Percentiles rank a stretch among this genome's conserved stretches.
phyloP scores from a whole-genome alignment of 2,113 vertebrate species.

The Mustelus asterias region DNA sequence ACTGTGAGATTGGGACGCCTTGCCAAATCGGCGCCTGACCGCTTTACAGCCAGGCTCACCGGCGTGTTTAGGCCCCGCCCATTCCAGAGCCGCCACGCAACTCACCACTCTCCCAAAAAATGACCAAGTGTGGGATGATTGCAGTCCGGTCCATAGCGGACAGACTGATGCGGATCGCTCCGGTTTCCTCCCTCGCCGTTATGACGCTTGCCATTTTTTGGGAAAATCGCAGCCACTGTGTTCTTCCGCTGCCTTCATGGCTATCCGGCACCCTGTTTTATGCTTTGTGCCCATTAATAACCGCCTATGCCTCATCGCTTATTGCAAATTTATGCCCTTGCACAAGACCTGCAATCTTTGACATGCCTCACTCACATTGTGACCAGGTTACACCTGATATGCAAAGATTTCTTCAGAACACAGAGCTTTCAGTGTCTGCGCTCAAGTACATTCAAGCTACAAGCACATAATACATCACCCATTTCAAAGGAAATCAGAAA shows the following conservation, averaged over 20 bases:
- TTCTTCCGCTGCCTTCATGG: neutral
- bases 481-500: constrained; percentile 30
- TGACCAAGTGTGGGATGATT: no score
- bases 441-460: neutral
- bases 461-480: neutral
- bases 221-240: neutral
- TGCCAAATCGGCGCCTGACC: no score
- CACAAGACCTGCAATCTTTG: neutral
- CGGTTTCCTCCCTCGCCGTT: no score
- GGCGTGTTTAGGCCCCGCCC: no score
- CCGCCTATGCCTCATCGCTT: neutral
- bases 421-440: neutral
- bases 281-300: neutral
- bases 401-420: neutral
- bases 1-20: no score
- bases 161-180: no score
- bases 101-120: no score
- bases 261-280: no score
- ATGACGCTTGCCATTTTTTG: no score
- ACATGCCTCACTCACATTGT: neutral
- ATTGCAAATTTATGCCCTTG: neutral
- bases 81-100: no score
- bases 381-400: neutral
- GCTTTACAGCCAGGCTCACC: no score
- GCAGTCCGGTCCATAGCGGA: no score